Evolutionary conservation across 2,888 invertebrate species (phyloP).

Genomic region (Marronus borbonicus): DNA sequence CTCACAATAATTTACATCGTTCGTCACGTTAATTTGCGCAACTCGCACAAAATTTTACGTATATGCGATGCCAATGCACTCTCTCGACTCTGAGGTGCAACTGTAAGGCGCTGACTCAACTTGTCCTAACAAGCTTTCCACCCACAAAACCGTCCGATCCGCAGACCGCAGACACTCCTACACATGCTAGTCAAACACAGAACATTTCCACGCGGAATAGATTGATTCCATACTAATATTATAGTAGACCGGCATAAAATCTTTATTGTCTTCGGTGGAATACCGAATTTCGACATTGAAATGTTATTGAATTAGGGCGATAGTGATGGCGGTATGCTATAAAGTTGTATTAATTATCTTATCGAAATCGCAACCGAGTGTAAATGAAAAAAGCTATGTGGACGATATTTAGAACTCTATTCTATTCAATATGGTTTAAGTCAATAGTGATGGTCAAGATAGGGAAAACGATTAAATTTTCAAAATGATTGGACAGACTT

Average conservation of each 20-base stretch:
- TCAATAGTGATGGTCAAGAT: too few species aligned
- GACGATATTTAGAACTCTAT: too few species aligned
- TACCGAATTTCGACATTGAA: constrained; percentile 7
- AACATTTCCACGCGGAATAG: constrained; percentile 32
- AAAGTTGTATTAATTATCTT: neutral
- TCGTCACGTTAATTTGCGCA: constrained; percentile 12
- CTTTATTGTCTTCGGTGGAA: constrained; percentile 17
- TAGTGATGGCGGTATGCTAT: neutral
- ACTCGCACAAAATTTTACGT: constrained; percentile 26
- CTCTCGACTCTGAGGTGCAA: constrained; percentile 36
- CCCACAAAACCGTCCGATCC: constrained; percentile 43
- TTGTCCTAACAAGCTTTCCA: constrained; percentile 44
- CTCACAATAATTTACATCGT: constrained; percentile 10
- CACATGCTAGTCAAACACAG: constrained; percentile 32
- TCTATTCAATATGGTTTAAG: too few species aligned
- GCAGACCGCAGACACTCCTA: constrained; percentile 49
- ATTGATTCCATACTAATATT: constrained; percentile 13
- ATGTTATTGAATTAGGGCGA: constrained; percentile 20
- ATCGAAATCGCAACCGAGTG: neutral
- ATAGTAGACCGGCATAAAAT: constrained; percentile 25
- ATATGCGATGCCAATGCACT: constrained; percentile 36
- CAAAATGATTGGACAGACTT: too few species aligned
- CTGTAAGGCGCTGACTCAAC: constrained; percentile 44
- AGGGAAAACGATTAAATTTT: too few species aligned
- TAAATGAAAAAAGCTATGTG: too few species aligned